Evolutionary conservation across 2,113 vertebrate species (phyloP).

Genomic region (Meriones unguiculatus): DNA sequence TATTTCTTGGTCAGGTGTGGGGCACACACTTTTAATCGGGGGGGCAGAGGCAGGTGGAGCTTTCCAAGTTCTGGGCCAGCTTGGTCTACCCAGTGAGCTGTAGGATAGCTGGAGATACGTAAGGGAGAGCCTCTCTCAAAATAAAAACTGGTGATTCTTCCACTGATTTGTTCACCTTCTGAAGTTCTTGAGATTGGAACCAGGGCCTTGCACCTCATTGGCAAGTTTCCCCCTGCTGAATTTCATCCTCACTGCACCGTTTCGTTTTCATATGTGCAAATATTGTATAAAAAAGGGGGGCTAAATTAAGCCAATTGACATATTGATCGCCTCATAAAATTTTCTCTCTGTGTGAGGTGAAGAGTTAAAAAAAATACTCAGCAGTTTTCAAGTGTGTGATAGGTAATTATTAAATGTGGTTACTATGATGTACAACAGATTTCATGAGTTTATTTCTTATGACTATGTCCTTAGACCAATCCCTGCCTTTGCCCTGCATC

Average conservation of each 20-base stretch:
- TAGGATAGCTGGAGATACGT: not conserved
- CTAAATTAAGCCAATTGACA: not conserved
- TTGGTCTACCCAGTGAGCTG: not conserved
- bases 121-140: not conserved
- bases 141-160: not conserved
- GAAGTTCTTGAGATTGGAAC: not conserved
- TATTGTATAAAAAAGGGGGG: not conserved
- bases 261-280: not conserved
- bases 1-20: not conserved
- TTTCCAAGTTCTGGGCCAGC: not conserved
- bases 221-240: not conserved
- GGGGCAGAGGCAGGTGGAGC: not conserved
- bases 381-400: not conserved
- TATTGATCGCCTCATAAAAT: not conserved
- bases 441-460: not conserved
- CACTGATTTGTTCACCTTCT: not conserved
- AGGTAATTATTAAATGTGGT: not conserved
- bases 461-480: not conserved
- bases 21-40: not conserved
- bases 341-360: not conserved
- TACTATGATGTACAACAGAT: not conserved
- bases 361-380: not conserved
- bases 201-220: not conserved
- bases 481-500: not conserved
- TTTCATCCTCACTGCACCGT: not conserved